Evolutionary conservation across 2,797 vertebrate species (phyloP).

Genomic region (Cygnus olor): DNA sequence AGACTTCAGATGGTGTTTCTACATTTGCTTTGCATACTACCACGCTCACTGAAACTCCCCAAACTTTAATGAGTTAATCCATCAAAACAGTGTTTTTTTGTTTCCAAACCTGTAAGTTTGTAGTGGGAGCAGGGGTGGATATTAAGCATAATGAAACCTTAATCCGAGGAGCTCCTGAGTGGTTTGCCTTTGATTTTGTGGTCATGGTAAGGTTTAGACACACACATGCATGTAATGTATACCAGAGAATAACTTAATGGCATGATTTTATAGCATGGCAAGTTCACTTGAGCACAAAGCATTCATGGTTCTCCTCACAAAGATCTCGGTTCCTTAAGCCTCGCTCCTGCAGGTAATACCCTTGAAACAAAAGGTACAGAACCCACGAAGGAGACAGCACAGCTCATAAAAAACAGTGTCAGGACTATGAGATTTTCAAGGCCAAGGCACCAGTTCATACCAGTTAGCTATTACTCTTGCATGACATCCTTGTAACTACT

Average conservation of each 20-base stretch:
- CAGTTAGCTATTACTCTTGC: background rate
- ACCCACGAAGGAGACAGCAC: background rate
- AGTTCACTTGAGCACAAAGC: background rate
- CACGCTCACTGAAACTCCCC: background rate
- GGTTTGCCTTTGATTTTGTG: background rate
- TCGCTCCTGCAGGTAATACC: background rate
- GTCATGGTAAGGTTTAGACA: background rate
- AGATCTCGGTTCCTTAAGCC: background rate
- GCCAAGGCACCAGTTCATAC: background rate
- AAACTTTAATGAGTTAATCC: background rate
- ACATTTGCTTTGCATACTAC: background rate
- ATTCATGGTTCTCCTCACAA: background rate
- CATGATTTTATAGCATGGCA: background rate
- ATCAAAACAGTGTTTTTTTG: background rate
- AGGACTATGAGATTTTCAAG: background rate
- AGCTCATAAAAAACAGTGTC: background rate
- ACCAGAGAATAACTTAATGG: background rate
- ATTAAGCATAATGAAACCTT: background rate
- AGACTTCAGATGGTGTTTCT: background rate
- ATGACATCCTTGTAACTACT: constrained; percentile 2
- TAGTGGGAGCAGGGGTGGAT: background rate
- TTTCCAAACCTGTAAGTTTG: background rate
- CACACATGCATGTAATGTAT: background rate
- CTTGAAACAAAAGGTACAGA: background rate
- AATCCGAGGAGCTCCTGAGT: background rate